Conservation (phyloP, 1,140 invertebrate genomes). For the Leptoteleia sp. region DNA sequence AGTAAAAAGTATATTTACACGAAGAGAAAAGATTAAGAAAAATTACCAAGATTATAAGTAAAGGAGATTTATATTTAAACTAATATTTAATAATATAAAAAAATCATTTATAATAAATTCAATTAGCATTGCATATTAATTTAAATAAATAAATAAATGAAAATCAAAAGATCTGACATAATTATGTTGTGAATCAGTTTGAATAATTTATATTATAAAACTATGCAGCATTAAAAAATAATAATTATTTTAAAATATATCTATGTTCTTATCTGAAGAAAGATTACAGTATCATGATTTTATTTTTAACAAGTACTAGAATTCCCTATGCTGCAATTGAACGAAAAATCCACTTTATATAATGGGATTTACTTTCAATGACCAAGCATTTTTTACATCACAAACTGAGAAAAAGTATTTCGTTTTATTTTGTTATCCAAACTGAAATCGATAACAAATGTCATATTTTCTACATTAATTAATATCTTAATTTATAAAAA, state of each 20-base stretch:
- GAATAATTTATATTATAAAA: too few relatives aligned
- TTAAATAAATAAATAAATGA: too few relatives aligned
- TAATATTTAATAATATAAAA: too few relatives aligned
- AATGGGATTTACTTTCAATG: constrained; percentile 20
- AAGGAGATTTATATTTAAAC: too few relatives aligned
- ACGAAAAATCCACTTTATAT: constrained; percentile 15
- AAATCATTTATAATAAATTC: too few relatives aligned
- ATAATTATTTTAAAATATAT: background rate
- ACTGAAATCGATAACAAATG: background rate
- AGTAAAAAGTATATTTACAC: too few relatives aligned
- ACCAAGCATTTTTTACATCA: constrained; percentile 14
- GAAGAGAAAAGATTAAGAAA: too few relatives aligned
- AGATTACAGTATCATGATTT: constrained; percentile 1
- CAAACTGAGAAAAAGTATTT: background rate
- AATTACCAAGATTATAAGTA: too few relatives aligned
- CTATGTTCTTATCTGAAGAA: constrained; percentile 1
- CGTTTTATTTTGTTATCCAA: constrained; percentile 1
- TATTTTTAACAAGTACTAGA: background rate
- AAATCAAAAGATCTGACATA: too few relatives aligned
- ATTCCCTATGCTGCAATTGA: background rate
- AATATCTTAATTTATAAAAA: background rate
- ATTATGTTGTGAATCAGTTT: too few relatives aligned
- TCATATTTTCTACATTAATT: background rate
- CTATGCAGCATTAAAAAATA: too few relatives aligned
- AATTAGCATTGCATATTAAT: too few relatives aligned